A percentile compares a stretch with the other conserved stretches of the same genome.
Conservation (phyloP, 2,113 vertebrate genomes). For the Cebus imitator region DNA sequence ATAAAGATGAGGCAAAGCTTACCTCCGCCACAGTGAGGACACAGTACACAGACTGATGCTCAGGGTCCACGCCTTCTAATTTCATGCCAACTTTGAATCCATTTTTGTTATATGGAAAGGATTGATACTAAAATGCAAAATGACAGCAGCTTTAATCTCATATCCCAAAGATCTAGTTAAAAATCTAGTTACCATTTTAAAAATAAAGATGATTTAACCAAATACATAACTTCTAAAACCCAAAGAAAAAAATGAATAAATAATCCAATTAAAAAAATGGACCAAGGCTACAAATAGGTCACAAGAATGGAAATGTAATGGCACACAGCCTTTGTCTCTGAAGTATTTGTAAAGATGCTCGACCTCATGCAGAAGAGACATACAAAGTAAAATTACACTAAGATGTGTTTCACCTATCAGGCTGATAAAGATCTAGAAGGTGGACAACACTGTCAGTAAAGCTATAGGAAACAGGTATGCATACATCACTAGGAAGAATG, state of each 20-base stretch:
- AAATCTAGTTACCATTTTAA: not conserved
- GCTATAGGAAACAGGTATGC: not conserved
- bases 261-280: not conserved
- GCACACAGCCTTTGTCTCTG: not conserved
- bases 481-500: not conserved
- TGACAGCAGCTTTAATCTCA: constrained; percentile 23
- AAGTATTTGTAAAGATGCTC: not conserved
- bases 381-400: not conserved
- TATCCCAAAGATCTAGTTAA: not conserved
- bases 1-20: not conserved
- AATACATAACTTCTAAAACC: not conserved
- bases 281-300: not conserved
- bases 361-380: not conserved
- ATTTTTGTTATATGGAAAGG: constrained; percentile 96
- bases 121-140: constrained; percentile 90
- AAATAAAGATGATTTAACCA: not conserved
- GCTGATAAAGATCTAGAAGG: not conserved
- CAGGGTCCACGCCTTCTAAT: constrained; percentile 95
- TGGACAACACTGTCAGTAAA: not conserved
- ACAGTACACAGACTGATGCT: constrained; percentile 95
- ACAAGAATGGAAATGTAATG: not conserved
- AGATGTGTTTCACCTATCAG: not conserved
- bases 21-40: constrained; percentile 96
- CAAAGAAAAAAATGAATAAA: not conserved
- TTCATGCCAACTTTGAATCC: constrained; percentile 98